phyloP scores from a whole-genome alignment of 2,113 vertebrate species.

The Verasper variegatus region DNA sequence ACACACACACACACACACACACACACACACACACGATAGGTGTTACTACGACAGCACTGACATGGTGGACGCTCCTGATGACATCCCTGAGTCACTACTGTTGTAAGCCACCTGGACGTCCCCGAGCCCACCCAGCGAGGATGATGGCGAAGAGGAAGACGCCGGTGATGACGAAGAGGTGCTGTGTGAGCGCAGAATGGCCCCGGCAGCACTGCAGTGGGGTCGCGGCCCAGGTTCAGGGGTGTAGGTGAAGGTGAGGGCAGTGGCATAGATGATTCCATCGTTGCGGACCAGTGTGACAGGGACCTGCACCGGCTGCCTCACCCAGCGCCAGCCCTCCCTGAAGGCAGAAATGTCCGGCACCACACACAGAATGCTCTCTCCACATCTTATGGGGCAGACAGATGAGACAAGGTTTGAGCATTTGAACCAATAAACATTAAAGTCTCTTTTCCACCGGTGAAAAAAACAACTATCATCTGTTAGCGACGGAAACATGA shows the following conservation, averaged over 20 bases:
- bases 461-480: no score
- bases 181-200: conserved; percentile 90
- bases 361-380: conserved; percentile 96
- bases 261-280: conserved; percentile 96
- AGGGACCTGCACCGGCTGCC: conserved; percentile 96
- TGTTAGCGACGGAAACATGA: no score
- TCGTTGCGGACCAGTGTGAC: conserved; percentile 97
- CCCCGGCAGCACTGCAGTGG: conserved; percentile 94
- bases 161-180: conserved; percentile 90
- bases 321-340: conserved; percentile 97
- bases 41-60: conserved; percentile 88
- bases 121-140: conserved; percentile 82
- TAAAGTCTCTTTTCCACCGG: no score
- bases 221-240: conserved; percentile 95
- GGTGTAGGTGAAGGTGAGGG: conserved; percentile 98
- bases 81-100: conserved; percentile 87
- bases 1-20: no score
- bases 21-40: neutral
- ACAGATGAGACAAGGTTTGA: neutral
- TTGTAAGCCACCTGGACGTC: conserved; percentile 87
- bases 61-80: conserved; percentile 81
- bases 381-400: conserved; percentile 86
- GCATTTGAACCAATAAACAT: neutral
- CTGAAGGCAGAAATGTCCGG: conserved; percentile 98
- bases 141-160: conserved; percentile 74